These are phyloP conservation scores for Lophotriccus pileatus DNA, from an alignment of 2,797 vertebrate species.

Conservation along the genomic window DNA sequence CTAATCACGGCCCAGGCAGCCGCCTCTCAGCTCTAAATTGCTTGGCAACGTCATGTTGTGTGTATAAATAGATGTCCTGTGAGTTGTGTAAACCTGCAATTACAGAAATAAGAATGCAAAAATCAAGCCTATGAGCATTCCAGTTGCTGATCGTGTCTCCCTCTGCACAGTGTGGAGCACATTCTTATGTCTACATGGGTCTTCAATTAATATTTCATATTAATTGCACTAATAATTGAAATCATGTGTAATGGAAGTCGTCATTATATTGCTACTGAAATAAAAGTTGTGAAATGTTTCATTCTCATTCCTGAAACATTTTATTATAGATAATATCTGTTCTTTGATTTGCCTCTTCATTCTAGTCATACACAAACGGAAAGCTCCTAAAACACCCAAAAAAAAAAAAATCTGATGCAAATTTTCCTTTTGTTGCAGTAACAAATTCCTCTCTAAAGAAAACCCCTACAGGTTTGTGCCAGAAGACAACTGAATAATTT, in stretches of 20 bases:
- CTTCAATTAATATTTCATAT: neutral
- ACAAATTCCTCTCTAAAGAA: neutral
- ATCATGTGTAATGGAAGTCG: neutral
- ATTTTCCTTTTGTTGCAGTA: neutral
- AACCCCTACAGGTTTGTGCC: neutral
- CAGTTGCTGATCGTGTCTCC: neutral
- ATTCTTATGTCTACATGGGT: neutral
- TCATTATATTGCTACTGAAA: neutral
- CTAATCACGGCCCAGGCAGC: neutral
- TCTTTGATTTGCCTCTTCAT: neutral
- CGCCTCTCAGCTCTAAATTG: neutral
- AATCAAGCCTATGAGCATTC: neutral
- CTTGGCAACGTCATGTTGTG: neutral
- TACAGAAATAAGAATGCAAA: neutral
- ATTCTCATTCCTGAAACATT: neutral
- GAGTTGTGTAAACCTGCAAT: neutral
- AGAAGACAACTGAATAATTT: neutral
- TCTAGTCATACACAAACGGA: neutral
- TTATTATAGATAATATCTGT: neutral
- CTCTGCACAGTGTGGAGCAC: neutral
- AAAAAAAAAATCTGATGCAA: accelerated
- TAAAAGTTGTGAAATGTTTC: neutral
- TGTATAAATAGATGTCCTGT: neutral
- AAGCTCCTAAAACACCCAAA: neutral
- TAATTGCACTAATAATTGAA: neutral